Base-by-base conservation (phyloP, 2,797 vertebrate species). In the Ctenosaura bakeri region DNA sequence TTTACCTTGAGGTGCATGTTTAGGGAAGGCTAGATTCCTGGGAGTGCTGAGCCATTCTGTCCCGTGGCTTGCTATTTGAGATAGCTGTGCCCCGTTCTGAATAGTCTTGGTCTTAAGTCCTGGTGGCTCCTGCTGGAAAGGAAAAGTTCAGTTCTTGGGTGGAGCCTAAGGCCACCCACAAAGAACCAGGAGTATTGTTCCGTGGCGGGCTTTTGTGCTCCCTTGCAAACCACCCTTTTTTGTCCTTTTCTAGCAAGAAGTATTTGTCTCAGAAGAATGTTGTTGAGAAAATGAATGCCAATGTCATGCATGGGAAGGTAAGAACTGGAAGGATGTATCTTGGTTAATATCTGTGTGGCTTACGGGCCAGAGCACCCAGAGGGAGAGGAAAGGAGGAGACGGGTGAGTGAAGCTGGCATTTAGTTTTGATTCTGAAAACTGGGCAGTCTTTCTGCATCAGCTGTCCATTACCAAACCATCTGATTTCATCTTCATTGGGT, bases 261-360 rank as follows among this genome's bases (percentile, higher is more conserved):
- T 99, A 99, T 96, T 97, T 99, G 92, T 99, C 98, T 88, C 99
- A 99, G 93, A 99, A 99, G 97, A 99, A 99, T 2, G 99, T 99
- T 38, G 97, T 99, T 89, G 99, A 99, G 97, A 99, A 99, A 97
- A 98, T 99, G 96, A 99, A 99, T 82, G 98, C 98, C 62, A 99
- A 98, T 18, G 97, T 99, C 88, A 98, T 99, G 93, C 99, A 99
- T 85, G 99, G 99, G 90, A 99, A 99, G 98, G 99, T 99, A 97
- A 91, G 97, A 1, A 7, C 0, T 4, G 0, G 66, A 32, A 10
- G 4, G 71, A 24, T 2, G 13, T 42, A 22, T 22, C 52, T 59
- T 59, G 29, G 18, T 78, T 42, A 29, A 62, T 1, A 22, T 52
- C 35, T 10, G 2, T 42, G 52, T 8, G 0, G 8, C 66, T 54